Evolutionary conservation across 2,797 vertebrate genomes (phyloP).

Genomic region (Spinus pinus): DNA sequence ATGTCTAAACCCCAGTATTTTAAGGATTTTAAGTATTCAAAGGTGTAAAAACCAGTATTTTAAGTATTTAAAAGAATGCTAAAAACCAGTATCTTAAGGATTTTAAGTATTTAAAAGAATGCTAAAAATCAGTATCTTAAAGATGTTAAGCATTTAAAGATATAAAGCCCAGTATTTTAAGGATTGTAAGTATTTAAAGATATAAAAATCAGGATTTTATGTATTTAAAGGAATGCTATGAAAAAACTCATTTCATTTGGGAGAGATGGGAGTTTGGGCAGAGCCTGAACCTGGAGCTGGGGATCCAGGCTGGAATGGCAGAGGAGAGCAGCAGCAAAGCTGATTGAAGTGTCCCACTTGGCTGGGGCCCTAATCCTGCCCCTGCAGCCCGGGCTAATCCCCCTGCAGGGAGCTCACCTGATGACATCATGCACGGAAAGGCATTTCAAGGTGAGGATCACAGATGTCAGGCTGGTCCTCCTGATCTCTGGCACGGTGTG

Average conservation of each 20-base stretch:
- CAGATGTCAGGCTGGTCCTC: conserved; percentile 90
- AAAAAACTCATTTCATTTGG: neutral
- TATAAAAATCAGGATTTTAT: too few relatives aligned
- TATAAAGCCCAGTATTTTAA: neutral
- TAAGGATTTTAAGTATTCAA: neutral
- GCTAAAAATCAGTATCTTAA: neutral
- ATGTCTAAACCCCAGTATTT: too few relatives aligned
- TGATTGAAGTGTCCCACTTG: neutral
- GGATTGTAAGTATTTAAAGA: neutral
- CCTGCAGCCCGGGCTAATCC: neutral
- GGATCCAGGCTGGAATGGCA: neutral
- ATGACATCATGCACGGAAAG: conserved; percentile 95
- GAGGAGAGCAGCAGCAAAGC: neutral
- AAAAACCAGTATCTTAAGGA: neutral
- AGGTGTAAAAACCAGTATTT: neutral
- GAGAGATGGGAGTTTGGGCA: neutral
- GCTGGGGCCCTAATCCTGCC: neutral
- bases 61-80: neutral
- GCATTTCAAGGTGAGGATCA: conserved; percentile 94
- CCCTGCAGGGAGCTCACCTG: conserved; percentile 75
- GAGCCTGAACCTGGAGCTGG: neutral
- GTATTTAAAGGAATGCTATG: too few relatives aligned
- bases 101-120: neutral
- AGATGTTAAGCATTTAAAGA: neutral
- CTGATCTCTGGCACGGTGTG: conserved; percentile 95